Conservation (phyloP, 2,797 vertebrate genomes). For the Pagetopsis macropterus region DNA sequence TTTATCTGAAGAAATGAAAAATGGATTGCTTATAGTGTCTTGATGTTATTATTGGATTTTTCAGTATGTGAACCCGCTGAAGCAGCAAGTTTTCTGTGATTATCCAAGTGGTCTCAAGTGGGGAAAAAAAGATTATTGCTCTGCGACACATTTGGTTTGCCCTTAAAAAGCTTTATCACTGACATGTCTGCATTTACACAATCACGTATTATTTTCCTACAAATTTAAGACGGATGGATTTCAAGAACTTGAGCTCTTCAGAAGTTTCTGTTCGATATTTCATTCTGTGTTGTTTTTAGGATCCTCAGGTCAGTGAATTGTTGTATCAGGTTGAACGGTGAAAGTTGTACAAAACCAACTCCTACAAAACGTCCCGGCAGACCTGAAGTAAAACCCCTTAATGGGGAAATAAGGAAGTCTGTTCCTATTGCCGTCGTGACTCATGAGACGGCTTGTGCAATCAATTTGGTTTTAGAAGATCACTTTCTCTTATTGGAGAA, state of each 20-base stretch:
- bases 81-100: neutral
- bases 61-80: neutral
- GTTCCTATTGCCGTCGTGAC: neutral
- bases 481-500: slow-evolving; percentile 48
- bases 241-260: neutral
- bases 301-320: slow-evolving; percentile 3
- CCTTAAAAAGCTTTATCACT: neutral
- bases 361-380: neutral
- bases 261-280: slow-evolving; percentile 9
- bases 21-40: slow-evolving; percentile 22
- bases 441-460: slow-evolving; percentile 24
- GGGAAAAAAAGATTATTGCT: neutral
- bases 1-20: slow-evolving; percentile 29
- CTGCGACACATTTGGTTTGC: neutral
- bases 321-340: slow-evolving; percentile 17
- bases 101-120: neutral
- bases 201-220: neutral
- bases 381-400: slow-evolving; percentile 1
- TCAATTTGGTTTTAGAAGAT: slow-evolving; percentile 56
- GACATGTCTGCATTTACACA: slow-evolving; percentile 15
- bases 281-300: neutral
- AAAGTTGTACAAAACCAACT: slow-evolving; percentile 10
- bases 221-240: neutral
- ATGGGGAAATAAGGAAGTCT: neutral
- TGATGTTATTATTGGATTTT: slow-evolving; percentile 17